Evolutionary conservation across 2,888 invertebrate species (phyloP).

Genomic region (Seira sanloemensis): DNA sequence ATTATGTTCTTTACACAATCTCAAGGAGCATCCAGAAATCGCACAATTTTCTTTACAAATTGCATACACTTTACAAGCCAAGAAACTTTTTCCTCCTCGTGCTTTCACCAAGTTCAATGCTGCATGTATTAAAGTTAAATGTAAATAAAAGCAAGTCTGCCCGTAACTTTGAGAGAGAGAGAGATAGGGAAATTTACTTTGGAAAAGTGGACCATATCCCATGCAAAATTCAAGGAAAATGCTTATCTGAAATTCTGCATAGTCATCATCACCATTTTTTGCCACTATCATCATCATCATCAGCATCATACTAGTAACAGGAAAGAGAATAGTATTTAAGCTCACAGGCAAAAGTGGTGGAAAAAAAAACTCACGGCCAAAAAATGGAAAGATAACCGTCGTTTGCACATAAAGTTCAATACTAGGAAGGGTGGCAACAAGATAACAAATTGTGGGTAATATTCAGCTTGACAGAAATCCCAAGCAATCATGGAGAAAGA

Average conservation of each 20-base stretch:
- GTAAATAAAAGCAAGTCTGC: neutral
- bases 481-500: slow-evolving; percentile 34
- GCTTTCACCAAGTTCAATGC: neutral
- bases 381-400: too few relatives aligned
- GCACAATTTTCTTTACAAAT: too few relatives aligned
- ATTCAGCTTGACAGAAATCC: slow-evolving; percentile 57
- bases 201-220: neutral
- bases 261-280: neutral
- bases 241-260: neutral
- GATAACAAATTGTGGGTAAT: slow-evolving; percentile 51
- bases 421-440: slow-evolving; percentile 3
- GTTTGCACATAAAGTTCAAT: too few relatives aligned
- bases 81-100: neutral
- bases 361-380: too few relatives aligned
- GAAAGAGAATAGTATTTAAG: too few relatives aligned
- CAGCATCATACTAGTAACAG: too few relatives aligned
- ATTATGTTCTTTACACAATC: too few relatives aligned
- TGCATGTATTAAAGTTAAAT: neutral
- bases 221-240: too few relatives aligned
- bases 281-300: too few relatives aligned
- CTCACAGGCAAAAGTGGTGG: too few relatives aligned
- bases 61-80: too few relatives aligned
- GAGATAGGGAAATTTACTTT: neutral
- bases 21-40: too few relatives aligned
- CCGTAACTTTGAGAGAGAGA: neutral